These are phyloP conservation scores for Nephrotoma flavescens DNA, from an alignment of 2,888 invertebrate species.

Conservation along the genomic window DNA sequence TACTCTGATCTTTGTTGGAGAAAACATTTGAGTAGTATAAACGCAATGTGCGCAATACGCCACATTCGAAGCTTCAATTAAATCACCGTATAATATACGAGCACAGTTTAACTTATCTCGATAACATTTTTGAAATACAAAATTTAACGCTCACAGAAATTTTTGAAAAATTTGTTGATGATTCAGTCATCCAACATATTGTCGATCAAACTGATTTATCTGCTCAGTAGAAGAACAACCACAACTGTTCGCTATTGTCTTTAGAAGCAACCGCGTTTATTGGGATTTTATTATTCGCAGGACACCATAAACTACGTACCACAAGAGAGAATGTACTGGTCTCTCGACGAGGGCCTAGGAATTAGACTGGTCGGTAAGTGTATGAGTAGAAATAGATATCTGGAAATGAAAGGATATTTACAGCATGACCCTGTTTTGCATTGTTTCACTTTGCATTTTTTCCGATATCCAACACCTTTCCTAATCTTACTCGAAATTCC, in stretches of 20 bases:
- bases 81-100: neutral
- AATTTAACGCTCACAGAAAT: neutral
- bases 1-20: no score
- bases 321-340: neutral
- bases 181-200: neutral
- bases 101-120: neutral
- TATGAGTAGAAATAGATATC: no score
- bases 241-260: neutral
- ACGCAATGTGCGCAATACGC: no score
- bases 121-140: no score
- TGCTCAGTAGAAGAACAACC: neutral
- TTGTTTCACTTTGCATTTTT: no score
- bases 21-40: no score
- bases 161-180: neutral
- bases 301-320: no score
- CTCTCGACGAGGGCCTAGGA: neutral
- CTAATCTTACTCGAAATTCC: no score
- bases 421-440: no score
- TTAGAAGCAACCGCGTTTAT: neutral
- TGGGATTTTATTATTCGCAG: no score
- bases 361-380: neutral
- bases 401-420: neutral
- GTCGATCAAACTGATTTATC: neutral
- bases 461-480: no score
- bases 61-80: neutral